Percentiles rank a stretch among this genome's conserved stretches.
Conservation (phyloP, 2,113 vertebrate genomes). For the Dissostichus mawsoni region DNA sequence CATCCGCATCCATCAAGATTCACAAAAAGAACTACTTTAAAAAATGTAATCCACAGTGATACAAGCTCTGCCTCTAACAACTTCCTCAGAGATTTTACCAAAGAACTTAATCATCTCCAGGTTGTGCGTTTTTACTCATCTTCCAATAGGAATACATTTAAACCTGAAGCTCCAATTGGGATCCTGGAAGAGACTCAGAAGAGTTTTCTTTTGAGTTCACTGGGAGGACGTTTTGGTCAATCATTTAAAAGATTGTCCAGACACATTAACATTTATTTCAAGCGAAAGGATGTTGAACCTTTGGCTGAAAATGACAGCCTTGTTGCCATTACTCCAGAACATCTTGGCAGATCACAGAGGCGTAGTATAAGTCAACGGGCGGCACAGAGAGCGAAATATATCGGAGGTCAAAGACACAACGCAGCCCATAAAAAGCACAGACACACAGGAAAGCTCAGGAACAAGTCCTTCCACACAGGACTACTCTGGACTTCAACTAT, state of each 20-base stretch:
- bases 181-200: slow-evolving; percentile 53
- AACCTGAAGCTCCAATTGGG: slow-evolving; percentile 74
- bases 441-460: slow-evolving; percentile 12
- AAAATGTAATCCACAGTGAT: slow-evolving; percentile 14
- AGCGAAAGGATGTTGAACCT: slow-evolving; percentile 37
- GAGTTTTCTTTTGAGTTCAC: slow-evolving; percentile 38
- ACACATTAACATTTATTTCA: slow-evolving; percentile 78
- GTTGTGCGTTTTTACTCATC: slow-evolving; percentile 60
- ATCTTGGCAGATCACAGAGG: slow-evolving; percentile 42
- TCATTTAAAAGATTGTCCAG: slow-evolving; percentile 70
- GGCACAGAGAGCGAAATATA: slow-evolving; percentile 25
- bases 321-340: slow-evolving; percentile 34
- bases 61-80: background rate
- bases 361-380: slow-evolving; percentile 40
- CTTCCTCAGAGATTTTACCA: slow-evolving; percentile 13
- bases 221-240: slow-evolving; percentile 62
- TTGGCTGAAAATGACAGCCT: slow-evolving; percentile 11
- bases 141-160: slow-evolving; percentile 60
- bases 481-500: slow-evolving; percentile 64
- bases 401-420: slow-evolving; percentile 16
- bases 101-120: slow-evolving; percentile 36
- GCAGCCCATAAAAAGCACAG: slow-evolving; percentile 6
- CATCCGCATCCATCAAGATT: slow-evolving; percentile 25
- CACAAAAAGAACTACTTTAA: slow-evolving; percentile 21
- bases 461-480: slow-evolving; percentile 15